phyloP scores from a whole-genome alignment of 2,113 vertebrate species.

The Perca flavescens region DNA sequence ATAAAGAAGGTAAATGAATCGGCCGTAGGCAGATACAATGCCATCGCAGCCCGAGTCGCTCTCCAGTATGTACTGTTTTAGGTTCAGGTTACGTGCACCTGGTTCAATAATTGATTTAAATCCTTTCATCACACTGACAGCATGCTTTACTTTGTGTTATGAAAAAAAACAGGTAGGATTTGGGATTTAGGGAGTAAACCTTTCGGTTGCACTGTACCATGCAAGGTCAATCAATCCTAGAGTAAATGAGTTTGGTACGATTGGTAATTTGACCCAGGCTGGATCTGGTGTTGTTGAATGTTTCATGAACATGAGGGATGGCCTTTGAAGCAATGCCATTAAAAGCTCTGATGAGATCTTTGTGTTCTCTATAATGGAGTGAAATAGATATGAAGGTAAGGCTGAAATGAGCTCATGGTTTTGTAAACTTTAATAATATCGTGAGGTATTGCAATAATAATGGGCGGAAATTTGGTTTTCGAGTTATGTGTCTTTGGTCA shows the following conservation, averaged over 20 bases:
- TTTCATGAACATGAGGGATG: constrained; percentile 58
- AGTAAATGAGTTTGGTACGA: constrained; percentile 24
- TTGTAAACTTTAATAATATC: not conserved
- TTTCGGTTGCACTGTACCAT: constrained; percentile 3
- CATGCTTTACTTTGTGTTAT: constrained; percentile 24
- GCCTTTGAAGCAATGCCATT: constrained; percentile 38
- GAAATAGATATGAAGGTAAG: not conserved
- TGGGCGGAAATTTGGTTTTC: not conserved
- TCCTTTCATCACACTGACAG: constrained; percentile 42
- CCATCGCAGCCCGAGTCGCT: not conserved
- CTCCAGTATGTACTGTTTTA: not conserved
- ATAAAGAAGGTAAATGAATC: constrained; percentile 90
- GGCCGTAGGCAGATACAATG: constrained; percentile 3
- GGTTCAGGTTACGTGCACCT: constrained; percentile 61
- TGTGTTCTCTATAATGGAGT: constrained; percentile 1
- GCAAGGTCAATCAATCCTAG: constrained; percentile 29
- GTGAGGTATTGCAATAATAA: not conserved
- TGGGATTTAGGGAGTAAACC: constrained; percentile 15
- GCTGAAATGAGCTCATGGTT: not conserved
- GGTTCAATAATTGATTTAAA: constrained; percentile 65
- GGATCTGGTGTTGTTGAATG: constrained; percentile 41
- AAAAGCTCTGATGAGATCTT: constrained; percentile 14
- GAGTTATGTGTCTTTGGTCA: constrained; percentile 1
- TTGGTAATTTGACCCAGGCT: constrained; percentile 50
- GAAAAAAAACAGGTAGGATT: constrained; percentile 25